Evolutionary conservation across 1,140 invertebrate species (phyloP), one percentile per base, ranked within the genome.

Genomic region (Sycobia sp.): DNA sequence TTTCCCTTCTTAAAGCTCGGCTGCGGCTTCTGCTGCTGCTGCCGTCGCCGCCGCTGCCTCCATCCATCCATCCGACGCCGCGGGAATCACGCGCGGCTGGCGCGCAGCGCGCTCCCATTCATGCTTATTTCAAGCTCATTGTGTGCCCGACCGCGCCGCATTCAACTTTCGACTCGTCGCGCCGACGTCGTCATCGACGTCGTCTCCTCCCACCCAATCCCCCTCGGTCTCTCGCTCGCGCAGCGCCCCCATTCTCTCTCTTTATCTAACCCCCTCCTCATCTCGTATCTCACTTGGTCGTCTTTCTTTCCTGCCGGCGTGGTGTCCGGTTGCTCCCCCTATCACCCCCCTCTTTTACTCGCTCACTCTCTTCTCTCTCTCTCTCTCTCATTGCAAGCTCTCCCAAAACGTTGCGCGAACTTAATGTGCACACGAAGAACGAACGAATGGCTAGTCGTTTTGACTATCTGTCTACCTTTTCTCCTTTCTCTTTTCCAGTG

Each of bases 71-170:
- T 32, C 29, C n/a, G n/a, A 32, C 2, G 13, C 5, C 16, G 16
- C 9, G 27, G 29, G 10, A 51, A 2, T 13, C 20, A 32, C 20
- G 39, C 50, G 59, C 59, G 60, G 56, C 55, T 57, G 27, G 65
- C 67, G 62, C 67, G 67, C 67, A 60, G 71, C 71, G 70, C 62
- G 66, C 69, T 70, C 71, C 75, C 75, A 78, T 78, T 78, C 76
- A 78, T 76, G 70, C 75, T 77, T 77, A 77, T 77, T 78, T 77
- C 73, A 76, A 75, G 73, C 75, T 74, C 75, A 77, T 77, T 78
- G 75, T 78, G 67, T 11, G 32, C 59, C 51, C 53, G 50, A 62
- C 29, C 67, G 74, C 69, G 62, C 29, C 67, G 74, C 69, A 78
- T 78, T 78, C 76, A 77, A 68, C 72, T 72, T 77, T 77, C 76